Evolutionary conservation across 2,888 invertebrate species (phyloP).

Genomic region (Parnassius apollo): DNA sequence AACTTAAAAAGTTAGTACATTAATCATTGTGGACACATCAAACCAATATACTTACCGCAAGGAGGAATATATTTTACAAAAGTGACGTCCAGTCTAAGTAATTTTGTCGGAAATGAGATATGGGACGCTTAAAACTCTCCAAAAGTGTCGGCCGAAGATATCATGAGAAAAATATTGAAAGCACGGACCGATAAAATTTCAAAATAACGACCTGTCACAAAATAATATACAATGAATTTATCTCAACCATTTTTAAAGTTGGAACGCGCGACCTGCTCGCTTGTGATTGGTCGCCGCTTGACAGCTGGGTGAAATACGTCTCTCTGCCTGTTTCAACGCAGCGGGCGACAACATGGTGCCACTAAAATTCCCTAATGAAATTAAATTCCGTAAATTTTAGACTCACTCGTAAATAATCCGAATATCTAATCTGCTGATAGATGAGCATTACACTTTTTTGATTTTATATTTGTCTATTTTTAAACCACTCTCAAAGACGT

Average conservation of each 20-base stretch:
- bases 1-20: constrained; percentile 31
- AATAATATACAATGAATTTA: constrained; percentile 80
- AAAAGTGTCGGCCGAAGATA: constrained; percentile 38
- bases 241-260: constrained; percentile 78
- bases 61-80: constrained; percentile 16
- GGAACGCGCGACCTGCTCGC: constrained; percentile 56
- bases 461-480: constrained; percentile 34
- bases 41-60: constrained; percentile 8
- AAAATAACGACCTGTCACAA: constrained; percentile 81
- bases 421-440: constrained; percentile 79
- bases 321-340: constrained; percentile 61
- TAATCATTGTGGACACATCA: constrained; percentile 19
- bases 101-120: constrained; percentile 23
- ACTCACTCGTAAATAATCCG: constrained; percentile 76
- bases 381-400: constrained; percentile 79
- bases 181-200: constrained; percentile 68
- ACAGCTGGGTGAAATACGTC: constrained; percentile 78
- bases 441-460: constrained; percentile 58
- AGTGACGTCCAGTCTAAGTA: constrained; percentile 12
- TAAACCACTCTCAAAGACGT: too few relatives aligned
- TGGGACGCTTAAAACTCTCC: constrained; percentile 18
- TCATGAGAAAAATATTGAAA: constrained; percentile 62
- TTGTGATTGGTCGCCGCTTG: constrained; percentile 66
- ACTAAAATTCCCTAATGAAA: constrained; percentile 79
- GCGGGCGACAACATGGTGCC: constrained; percentile 77